phyloP scores from a whole-genome alignment of 2,888 invertebrate genomes.

The Stenolophus ochropezus region DNA sequence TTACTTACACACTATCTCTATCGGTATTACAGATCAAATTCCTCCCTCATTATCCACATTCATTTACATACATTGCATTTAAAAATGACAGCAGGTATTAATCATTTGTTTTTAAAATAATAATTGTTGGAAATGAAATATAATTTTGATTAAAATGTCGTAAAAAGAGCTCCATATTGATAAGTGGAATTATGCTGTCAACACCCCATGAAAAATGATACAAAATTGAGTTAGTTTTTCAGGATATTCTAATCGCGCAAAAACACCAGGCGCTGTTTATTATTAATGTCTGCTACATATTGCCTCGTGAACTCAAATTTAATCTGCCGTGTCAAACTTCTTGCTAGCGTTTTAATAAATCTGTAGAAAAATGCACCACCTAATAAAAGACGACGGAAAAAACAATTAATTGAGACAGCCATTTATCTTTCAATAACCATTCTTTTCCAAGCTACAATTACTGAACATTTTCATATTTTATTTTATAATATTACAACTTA shows the following conservation, averaged over 20 bases:
- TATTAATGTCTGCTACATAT: background rate
- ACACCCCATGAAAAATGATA: background rate
- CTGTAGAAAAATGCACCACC: background rate
- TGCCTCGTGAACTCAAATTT: background rate
- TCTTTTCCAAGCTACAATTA: too few species aligned
- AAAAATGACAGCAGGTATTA: too few species aligned
- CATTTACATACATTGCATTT: too few species aligned
- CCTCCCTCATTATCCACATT: too few species aligned
- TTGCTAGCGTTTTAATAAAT: background rate
- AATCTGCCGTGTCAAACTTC: background rate
- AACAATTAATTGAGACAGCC: constrained; percentile 50
- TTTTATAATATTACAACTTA: too few species aligned
- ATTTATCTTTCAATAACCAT: too few species aligned
- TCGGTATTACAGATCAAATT: too few species aligned
- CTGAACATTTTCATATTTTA: too few species aligned
- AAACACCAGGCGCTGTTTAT: background rate
- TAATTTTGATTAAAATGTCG: too few species aligned
- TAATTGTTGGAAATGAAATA: too few species aligned
- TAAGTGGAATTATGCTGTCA: background rate
- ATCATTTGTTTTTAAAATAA: too few species aligned
- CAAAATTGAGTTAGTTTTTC: background rate
- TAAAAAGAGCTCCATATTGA: too few species aligned
- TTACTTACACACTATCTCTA: background rate
- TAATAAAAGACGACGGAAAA: constrained; percentile 25
- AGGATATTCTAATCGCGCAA: background rate